Conservation (phyloP, 2,113 vertebrate genomes). For the Engystomops pustulosus region DNA sequence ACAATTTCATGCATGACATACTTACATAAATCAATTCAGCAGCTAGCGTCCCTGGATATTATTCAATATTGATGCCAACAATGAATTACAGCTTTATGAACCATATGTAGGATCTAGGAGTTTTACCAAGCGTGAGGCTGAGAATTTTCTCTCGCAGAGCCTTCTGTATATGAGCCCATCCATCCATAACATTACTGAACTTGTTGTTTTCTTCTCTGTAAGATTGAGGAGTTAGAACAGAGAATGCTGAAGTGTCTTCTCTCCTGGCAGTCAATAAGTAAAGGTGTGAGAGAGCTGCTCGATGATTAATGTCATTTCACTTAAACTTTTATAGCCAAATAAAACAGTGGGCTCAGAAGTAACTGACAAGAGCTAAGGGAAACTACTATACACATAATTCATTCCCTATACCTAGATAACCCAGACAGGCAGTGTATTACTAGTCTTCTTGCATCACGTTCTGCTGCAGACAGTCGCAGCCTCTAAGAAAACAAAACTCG, state of each 20-base stretch:
- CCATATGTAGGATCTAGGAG: not conserved
- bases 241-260: slow-evolving; percentile 48
- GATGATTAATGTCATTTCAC: slow-evolving; percentile 55
- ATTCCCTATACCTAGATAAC: slow-evolving; percentile 39
- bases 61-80: not conserved
- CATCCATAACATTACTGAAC: slow-evolving; percentile 23
- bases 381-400: slow-evolving; percentile 47
- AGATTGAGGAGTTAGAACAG: slow-evolving; percentile 22
- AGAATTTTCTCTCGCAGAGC: not conserved
- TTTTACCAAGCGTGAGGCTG: not conserved
- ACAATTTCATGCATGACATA: not conserved
- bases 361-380: slow-evolving; percentile 48
- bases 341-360: slow-evolving; percentile 49
- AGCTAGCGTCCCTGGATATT: not conserved
- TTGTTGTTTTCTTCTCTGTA: slow-evolving; percentile 8
- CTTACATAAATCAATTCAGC: not conserved
- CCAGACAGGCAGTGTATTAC: slow-evolving; percentile 8
- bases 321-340: slow-evolving; percentile 57
- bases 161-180: not conserved
- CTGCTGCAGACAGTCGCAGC: not conserved
- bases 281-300: slow-evolving; percentile 43
- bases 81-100: not conserved
- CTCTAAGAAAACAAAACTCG: not conserved
- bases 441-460: slow-evolving; percentile 18
- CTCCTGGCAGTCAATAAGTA: slow-evolving; percentile 56